These are phyloP conservation scores for Strongylocentrotus purpuratus DNA, from an alignment of 35 echinoderm and acorn worm species.

Conservation along the genomic window DNA sequence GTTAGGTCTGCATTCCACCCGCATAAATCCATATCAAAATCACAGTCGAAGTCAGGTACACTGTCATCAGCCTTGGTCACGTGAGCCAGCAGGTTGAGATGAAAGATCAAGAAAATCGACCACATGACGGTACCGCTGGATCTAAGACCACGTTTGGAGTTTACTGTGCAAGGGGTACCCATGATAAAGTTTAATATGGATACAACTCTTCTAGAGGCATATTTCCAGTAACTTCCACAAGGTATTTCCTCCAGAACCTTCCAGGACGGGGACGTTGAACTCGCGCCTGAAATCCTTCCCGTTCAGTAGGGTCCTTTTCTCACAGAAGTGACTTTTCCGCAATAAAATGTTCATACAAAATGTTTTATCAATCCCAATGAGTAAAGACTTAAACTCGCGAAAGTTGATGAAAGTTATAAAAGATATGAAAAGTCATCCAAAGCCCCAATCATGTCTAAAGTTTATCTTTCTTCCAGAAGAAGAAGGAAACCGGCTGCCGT, in stretches of 20 bases:
- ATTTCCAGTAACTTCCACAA: background rate
- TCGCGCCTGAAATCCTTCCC: background rate
- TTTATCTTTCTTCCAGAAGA: background rate
- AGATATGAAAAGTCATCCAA: too few species aligned
- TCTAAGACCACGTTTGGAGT: background rate
- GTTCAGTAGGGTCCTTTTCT: background rate
- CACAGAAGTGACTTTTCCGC: background rate
- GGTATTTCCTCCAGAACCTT: background rate
- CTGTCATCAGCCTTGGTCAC: background rate
- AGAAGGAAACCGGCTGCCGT: background rate
- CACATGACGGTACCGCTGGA: background rate
- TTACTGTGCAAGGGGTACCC: background rate
- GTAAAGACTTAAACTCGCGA: too few species aligned
- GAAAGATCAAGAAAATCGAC: too few species aligned
- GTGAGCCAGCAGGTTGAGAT: background rate
- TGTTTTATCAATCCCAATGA: too few species aligned
- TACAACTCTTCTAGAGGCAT: background rate
- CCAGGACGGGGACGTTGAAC: background rate
- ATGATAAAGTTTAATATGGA: background rate
- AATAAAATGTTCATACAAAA: background rate
- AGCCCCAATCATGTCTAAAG: too few species aligned
- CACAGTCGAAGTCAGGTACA: background rate
- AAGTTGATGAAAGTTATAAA: too few species aligned
- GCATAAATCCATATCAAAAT: background rate
- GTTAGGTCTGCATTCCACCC: background rate